Conservation (phyloP, 2,113 vertebrate species). For the Phrynosoma platyrhinos region DNA sequence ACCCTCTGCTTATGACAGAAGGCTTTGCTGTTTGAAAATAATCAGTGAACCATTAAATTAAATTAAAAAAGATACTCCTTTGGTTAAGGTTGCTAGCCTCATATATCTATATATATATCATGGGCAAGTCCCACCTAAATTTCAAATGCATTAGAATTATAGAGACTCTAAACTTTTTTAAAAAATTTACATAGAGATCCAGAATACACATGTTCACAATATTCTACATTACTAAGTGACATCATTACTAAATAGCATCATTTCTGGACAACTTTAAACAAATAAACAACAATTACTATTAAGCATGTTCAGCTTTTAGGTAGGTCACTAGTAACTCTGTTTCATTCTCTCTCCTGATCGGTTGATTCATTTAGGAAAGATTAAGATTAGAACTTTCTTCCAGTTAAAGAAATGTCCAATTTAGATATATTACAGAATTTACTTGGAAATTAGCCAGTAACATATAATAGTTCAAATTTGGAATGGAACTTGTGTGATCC, state of each 20-base stretch:
- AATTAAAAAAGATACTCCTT: slow-evolving; percentile 11
- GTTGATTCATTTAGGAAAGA: background rate
- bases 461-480: too few species aligned
- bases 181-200: background rate
- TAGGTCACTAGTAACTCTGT: background rate
- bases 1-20: background rate
- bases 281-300: background rate
- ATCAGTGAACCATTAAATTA: slow-evolving; percentile 21
- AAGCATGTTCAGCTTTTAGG: background rate
- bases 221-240: background rate
- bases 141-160: background rate
- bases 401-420: too few species aligned
- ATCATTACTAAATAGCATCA: background rate
- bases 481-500: too few species aligned
- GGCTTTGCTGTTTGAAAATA: background rate
- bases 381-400: too few species aligned
- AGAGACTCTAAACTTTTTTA: background rate
- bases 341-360: slow-evolving; percentile 6
- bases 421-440: too few species aligned
- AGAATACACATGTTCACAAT: background rate
- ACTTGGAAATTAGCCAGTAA: too few species aligned
- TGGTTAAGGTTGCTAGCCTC: background rate
- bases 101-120: background rate
- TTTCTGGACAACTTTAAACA: slow-evolving; percentile 59
- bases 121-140: background rate